Evolutionary conservation across 2,113 vertebrate species (phyloP).

Genomic region (Chaetodon trifascialis): DNA sequence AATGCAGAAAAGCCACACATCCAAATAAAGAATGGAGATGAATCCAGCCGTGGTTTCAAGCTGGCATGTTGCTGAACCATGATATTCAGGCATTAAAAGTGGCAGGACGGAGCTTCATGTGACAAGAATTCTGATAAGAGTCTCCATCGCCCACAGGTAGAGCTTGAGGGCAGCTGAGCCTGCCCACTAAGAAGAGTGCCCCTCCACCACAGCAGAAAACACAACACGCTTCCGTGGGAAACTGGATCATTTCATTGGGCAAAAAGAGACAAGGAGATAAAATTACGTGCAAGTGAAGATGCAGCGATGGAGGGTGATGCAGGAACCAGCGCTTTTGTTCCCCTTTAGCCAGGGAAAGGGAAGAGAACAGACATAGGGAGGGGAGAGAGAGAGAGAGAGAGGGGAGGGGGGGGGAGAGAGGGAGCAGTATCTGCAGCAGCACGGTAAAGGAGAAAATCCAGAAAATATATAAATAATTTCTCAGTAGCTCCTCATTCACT

Average conservation of each 20-base stretch:
- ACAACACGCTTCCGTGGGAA: constrained; percentile 72
- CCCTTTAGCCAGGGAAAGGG: constrained; percentile 63
- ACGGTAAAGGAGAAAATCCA: constrained; percentile 79
- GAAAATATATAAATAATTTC: constrained; percentile 83
- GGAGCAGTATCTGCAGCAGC: constrained; percentile 83
- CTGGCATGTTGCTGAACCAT: constrained; percentile 47
- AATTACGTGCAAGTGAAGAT: constrained; percentile 48
- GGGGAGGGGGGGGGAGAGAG: constrained; percentile 36
- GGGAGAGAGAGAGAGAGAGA: constrained; percentile 4
- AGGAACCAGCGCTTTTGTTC: constrained; percentile 75
- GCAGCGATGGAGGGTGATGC: constrained; percentile 64
- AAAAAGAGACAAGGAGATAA: constrained; percentile 37
- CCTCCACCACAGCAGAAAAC: constrained; percentile 73
- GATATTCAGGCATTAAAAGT: constrained; percentile 62
- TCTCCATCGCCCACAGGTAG: constrained; percentile 84
- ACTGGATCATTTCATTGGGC: constrained; percentile 77
- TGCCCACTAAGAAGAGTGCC: constrained; percentile 78
- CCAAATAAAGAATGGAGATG: constrained; percentile 59
- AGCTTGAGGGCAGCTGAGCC: constrained; percentile 79
- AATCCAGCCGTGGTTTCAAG: constrained; percentile 62
- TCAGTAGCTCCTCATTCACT: constrained; percentile 71
- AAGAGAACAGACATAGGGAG: constrained; percentile 51
- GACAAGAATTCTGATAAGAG: constrained; percentile 80
- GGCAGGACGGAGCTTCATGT: constrained; percentile 76
- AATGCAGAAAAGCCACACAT: constrained; percentile 53